A percentile compares a stretch with the other conserved stretches of the same genome.
These are phyloP conservation scores for Anabacerthia variegaticeps DNA, from an alignment of 2,797 vertebrate species.

Conservation along the genomic window DNA sequence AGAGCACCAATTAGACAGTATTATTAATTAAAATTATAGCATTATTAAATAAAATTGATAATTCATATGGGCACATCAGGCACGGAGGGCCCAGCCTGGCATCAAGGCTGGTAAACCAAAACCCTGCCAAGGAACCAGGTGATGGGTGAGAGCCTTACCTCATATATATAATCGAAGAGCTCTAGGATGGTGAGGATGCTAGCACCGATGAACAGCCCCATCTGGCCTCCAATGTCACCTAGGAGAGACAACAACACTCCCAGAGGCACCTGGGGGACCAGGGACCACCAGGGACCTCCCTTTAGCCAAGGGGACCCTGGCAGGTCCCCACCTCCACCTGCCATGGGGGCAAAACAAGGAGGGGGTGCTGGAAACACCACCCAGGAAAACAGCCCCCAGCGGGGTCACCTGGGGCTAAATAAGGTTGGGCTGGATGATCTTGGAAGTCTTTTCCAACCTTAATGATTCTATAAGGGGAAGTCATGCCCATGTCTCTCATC, in stretches of 20 bases:
- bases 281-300: neutral
- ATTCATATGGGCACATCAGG: neutral
- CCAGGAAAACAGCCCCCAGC: neutral
- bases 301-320: neutral
- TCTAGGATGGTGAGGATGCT: conserved; percentile 98
- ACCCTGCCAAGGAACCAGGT: fast-evolving
- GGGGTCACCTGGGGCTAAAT: too few relatives aligned
- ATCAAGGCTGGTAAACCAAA: neutral
- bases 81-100: neutral
- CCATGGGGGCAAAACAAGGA: neutral
- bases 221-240: conserved; percentile 98
- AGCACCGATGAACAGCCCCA: conserved; percentile 96
- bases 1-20: neutral
- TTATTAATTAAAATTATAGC: neutral
- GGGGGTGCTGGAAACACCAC: neutral
- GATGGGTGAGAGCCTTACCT: conserved; percentile 78
- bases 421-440: too few relatives aligned
- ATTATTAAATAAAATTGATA: neutral
- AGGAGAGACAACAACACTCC: conserved; percentile 18
- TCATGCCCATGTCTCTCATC: neutral
- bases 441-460: neutral
- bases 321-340: neutral
- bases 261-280: neutral
- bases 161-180: conserved; percentile 95
- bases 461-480: neutral